Percentiles rank a stretch among this genome's conserved stretches.
Conservation (phyloP, 1,140 invertebrate species). For the Maconellicoccus hirsutus region DNA sequence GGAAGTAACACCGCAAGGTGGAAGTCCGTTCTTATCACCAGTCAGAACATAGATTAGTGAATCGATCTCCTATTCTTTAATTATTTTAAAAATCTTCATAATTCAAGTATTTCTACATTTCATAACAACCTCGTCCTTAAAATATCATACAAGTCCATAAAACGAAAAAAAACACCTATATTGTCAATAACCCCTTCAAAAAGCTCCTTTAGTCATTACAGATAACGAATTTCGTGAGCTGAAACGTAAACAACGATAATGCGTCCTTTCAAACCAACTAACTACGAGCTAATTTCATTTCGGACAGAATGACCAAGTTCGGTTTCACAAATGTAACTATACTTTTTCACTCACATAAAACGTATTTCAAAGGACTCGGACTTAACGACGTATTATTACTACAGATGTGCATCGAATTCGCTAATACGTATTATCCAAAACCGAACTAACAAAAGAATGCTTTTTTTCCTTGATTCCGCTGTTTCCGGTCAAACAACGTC, state of each 20-base stretch:
- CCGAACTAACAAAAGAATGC: not conserved
- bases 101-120: too few species aligned
- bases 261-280: not conserved
- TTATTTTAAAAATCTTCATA: too few species aligned
- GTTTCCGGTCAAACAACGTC: not conserved
- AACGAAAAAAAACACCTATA: not conserved
- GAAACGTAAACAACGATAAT: not conserved
- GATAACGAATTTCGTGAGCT: constrained; percentile 8
- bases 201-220: not conserved
- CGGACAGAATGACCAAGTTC: not conserved
- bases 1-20: too few species aligned
- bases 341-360: not conserved
- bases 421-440: not conserved
- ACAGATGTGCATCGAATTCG: not conserved
- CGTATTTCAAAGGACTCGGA: not conserved
- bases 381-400: not conserved
- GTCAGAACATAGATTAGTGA: too few species aligned
- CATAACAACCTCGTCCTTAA: too few species aligned
- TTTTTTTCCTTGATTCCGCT: not conserved
- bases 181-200: not conserved
- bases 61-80: too few species aligned
- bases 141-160: too few species aligned
- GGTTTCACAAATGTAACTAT: not conserved
- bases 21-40: too few species aligned
- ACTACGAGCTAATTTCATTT: constrained; percentile 2